Conservation (phyloP, 2,797 vertebrate species). For the Myotis pilosus region DNA sequence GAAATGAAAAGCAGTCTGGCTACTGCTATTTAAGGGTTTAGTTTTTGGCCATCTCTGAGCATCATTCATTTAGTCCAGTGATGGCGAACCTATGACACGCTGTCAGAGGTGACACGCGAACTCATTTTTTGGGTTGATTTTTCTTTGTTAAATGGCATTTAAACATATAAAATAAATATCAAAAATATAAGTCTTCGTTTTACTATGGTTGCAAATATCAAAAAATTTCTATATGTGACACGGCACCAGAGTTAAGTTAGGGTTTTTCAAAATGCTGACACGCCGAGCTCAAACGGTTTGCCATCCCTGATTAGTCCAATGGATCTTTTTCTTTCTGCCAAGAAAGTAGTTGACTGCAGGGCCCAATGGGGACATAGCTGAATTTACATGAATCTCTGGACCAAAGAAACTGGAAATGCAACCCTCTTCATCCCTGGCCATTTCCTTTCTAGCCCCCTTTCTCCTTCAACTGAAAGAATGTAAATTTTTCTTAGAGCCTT, state of each 20-base stretch:
- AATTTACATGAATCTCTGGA: not conserved
- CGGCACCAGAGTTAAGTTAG: too few relatives aligned
- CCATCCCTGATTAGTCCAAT: not conserved
- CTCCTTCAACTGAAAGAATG: not conserved
- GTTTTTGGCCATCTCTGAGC: constrained; percentile 3
- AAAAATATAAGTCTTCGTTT: too few relatives aligned
- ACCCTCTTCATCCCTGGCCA: not conserved
- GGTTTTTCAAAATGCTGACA: too few relatives aligned
- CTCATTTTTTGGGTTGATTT: too few relatives aligned
- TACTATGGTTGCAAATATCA: too few relatives aligned
- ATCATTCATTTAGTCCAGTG: not conserved
- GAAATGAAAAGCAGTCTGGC: not conserved
- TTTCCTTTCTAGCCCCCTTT: not conserved
- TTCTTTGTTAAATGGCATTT: too few relatives aligned
- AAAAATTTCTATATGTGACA: too few relatives aligned
- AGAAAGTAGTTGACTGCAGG: not conserved
- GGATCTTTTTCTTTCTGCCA: not conserved
- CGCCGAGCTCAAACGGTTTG: too few relatives aligned
- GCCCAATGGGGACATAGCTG: not conserved
- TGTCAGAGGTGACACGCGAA: too few relatives aligned
- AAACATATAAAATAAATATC: too few relatives aligned
- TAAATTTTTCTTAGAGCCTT: not conserved
- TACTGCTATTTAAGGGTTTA: not conserved
- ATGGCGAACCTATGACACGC: too few relatives aligned
- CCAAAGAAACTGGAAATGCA: not conserved